Base-by-base conservation (phyloP, 2,888 invertebrate species). In the Leucophenga maculata region DNA sequence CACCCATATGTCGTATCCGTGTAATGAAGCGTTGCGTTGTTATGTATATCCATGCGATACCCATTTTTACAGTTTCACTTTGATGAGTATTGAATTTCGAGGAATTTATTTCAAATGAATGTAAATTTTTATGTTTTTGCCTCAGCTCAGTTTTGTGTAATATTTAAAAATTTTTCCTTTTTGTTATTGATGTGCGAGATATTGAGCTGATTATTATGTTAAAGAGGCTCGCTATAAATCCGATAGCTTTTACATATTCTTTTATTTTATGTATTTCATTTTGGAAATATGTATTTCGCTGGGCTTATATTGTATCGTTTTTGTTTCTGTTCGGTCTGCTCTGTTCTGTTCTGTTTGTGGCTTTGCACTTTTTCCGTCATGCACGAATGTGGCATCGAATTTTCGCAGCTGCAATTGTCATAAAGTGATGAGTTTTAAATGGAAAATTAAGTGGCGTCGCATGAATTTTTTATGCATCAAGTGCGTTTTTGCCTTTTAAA, bases 381-480 rank as follows among this genome's bases (percentile, higher is more conserved):
- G n/a, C n/a, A n/a, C n/a, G n/a, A n/a, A n/a, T n/a, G n/a, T 67
- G 48, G 46, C 67, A 54, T 68, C 50, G 50, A 50, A 50, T 18
- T n/a, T n/a, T 6, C 50, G 3, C 50, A 69, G 72, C 76, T 77
- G 82, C 76, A 82, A 67, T 70, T 73, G 70, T 71, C 69, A 72
- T 74, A 57, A 66, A 48, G 57, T 48, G 9, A n/a, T 46, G 3
- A 31, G 20, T 20, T 1, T 70, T 70, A 75, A 78, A 76, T 70
- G 72, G 73, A 60, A 69, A 55, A 26, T 3, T 52, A 52, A 52
- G 20, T 39, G 39, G 39, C 39, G 57, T 62, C 50, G 71, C 68
- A 71, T 79, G 72, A 71, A 79, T 80, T 72, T 82, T 70, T 72
- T 64, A 79, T 74, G 74, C 69, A 39, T 67, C 65, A 78, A 74